Evolutionary conservation across 2,113 vertebrate species (phyloP), one percentile per base, ranked within the genome.

Genomic region (Ctenomys sociabilis): DNA sequence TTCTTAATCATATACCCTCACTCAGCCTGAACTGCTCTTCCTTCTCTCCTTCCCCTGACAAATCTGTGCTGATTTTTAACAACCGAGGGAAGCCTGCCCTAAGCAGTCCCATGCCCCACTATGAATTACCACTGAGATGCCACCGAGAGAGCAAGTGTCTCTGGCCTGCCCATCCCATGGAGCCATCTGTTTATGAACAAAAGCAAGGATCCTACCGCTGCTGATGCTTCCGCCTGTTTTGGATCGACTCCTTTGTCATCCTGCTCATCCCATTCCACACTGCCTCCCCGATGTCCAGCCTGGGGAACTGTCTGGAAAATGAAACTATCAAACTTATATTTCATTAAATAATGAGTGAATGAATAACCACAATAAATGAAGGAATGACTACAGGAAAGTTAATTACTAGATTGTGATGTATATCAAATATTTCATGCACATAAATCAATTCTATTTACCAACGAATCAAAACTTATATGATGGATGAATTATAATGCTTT

Each of bases 301-400:
- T 9, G 59, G 85, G 63, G 80, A 52, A 93, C 70, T 32, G 13
- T 37, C 59, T 86, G 30, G 52, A 81, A 54, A 72, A 59, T 40
- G 68, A 94, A 90, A 45, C 40, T 66, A 5, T 28, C 78, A 45
- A 80, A 66, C 21, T n/a, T 66, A 40, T 35, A 77, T 45, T 64
- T 82, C 59, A 72, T 59, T 22, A 89, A 81, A 92, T 30, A 80
- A 93, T 80, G 93, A 90, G 78, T 83, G 10, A 83, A n/a, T 70
- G n/a, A 72, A 87, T 26, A 82, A 11, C 91, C 57, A 78, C 88
- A 70, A 63, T 61, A 49, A 88, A 84, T 52, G 11, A 87, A 59
- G 37, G 80, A 93, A 72, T 35, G 26, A 32, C 64, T 37, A 28
- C 28, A 61, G 72, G 49, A 16, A 43, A 93, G 70, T 40, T 13